Evolutionary conservation across 2,888 invertebrate genomes (phyloP).

Genomic region (Netelia inedita): DNA sequence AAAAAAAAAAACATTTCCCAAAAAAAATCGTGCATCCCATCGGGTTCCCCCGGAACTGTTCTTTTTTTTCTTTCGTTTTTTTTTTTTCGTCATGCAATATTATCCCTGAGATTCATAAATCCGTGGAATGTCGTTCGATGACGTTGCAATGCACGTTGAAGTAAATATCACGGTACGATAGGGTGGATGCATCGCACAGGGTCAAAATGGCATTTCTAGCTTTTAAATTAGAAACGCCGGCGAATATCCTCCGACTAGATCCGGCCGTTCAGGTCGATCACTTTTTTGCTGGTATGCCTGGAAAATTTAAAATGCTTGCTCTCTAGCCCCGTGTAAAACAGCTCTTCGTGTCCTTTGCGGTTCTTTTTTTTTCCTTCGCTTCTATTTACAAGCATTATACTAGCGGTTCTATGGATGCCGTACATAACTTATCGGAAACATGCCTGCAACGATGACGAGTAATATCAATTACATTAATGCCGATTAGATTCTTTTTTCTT

Average conservation of each 20-base stretch:
- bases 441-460: constrained; percentile 67
- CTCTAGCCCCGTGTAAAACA: constrained; percentile 62
- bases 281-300: constrained; percentile 82
- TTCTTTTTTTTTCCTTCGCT: constrained; percentile 29
- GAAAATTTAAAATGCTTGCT: constrained; percentile 80
- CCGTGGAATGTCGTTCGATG: neutral
- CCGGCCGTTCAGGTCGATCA: constrained; percentile 82
- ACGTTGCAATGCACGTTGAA: neutral
- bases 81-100: constrained; percentile 5
- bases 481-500: neutral
- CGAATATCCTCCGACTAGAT: constrained; percentile 73
- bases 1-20: constrained; percentile 3
- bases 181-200: neutral
- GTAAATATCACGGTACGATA: constrained; percentile 1
- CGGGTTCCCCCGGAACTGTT: neutral
- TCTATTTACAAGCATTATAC: constrained; percentile 62
- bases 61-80: neutral
- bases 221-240: constrained; percentile 29
- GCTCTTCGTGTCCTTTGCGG: constrained; percentile 37
- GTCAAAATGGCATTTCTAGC: constrained; percentile 7
- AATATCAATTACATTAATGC: constrained; percentile 33
- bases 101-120: neutral
- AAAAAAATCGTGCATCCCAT: neutral
- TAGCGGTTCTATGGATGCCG: constrained; percentile 60
- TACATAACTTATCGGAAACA: constrained; percentile 67